Evolutionary conservation across 2,113 vertebrate genomes (phyloP), one percentile per base, ranked within the genome.

Genomic region (Catharus fuscescens): DNA sequence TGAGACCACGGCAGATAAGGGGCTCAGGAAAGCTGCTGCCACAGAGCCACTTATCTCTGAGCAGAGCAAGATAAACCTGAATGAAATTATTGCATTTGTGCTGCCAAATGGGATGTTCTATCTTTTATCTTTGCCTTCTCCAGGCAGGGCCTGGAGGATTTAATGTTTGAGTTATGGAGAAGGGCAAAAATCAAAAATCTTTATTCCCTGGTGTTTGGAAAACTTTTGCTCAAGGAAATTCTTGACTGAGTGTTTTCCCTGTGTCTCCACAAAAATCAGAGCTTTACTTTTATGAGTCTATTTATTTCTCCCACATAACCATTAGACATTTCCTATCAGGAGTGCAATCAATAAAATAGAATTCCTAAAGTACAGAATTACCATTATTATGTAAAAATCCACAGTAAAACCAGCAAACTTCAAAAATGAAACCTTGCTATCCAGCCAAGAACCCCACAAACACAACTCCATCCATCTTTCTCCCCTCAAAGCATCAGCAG

Each of bases 61-160:
- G 64, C 88, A 81, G 61, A 91, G 94, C 73, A 56, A 92, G 95
- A 96, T 90, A 97, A 94, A 96, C 93, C 20, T 84, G 76, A 93
- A 82, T 50, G 77, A 94, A 97, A 94, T 96, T 47, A 93, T 92
- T 96, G 80, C 85, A 81, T 94, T 88, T 60, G 86, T 36, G 18
- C 79, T 86, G 84, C 93, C 92, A 95, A 83, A 82, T 79, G 79
- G 80, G 90, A 92, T 94, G 31, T 21, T 93, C 93, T 72, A 86
- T 92, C 92, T 96, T 94, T 88, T 90, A 95, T 94, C 96, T 95
- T 56, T 50, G 66, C 40, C 67, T 92, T 82, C 86, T 82, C 80
- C 89, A 86, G 66, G 69, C 74, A 91, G 29, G 56, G 66, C 80
- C 93, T 78, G 85, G 71, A 72, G 92, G 93, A 73, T 93, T 93